Base-by-base conservation (phyloP, 2,797 vertebrate genomes). In the Myotis vivesi region DNA sequence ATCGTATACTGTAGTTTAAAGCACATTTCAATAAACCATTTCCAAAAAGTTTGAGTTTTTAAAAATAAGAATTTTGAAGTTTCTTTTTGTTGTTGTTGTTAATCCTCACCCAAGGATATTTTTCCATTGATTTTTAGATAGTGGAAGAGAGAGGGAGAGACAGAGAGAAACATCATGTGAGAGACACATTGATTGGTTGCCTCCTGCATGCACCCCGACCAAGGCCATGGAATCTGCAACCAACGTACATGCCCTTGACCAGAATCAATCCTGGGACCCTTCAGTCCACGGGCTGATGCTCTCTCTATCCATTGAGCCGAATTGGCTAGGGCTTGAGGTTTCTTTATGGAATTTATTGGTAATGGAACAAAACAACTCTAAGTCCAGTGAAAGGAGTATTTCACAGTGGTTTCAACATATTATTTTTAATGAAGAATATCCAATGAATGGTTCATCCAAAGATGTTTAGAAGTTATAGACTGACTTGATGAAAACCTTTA, bases 41-140 rank as follows among this genome's bases (percentile, higher is more conserved):
- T 82, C n/a, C 23, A 88, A 93, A 95, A 75, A 76, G 10, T 7
- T 49, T 57, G n/a, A 55, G 9, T 75, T 87, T 95, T 94, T 59
- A 41, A 23, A 90, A 93, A 87, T 88, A 83, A 89, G 38, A 92
- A 79, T 83, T 33, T 38, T 71, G 71, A 92, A 73, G 19, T 20
- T 90, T 64, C 12, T 30, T 62, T 62, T 62, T 62, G 13, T 30
- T 62, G 12, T 62, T 59, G 25, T 62, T 62, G 59, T 62, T 62
- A 15, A 62, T 62, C 28, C 59, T 62, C 28, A 62, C 28, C 28
- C 5, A 1, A 62, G 12, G 59, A 62, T 62, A 62, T 62, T 30
- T 62, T 62, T 30, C 28, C 12, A 62, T 62, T 30, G 59, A 62
- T 16, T 62, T 62, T 62, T 62, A 62, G 28, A 62, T 30, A 62